Base-by-base conservation (phyloP, 2,113 vertebrate genomes). In the Xenopus laevis region DNA sequence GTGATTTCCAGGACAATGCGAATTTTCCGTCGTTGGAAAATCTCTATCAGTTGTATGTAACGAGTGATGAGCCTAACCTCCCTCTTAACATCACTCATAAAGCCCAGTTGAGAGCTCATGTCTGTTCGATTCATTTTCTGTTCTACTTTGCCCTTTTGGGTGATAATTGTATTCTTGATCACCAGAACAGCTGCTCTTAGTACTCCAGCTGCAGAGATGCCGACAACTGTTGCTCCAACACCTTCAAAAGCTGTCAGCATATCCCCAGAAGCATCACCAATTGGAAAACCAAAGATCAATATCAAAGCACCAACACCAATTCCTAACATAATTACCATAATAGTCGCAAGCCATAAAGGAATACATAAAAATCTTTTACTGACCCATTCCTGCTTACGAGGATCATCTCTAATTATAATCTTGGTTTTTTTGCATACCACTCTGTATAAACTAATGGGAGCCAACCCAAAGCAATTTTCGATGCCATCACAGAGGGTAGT, bases 21-120 rank as follows among this genome's bases (percentile, higher is more conserved):
- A 20, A 93, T 90, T 71, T 83, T 87, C 60, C 88, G 83, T 12
- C 82, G 81, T 79, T 94, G 92, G 55, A 91, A 93, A 30, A 91
- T 71, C 75, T 93, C 91, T 89, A 94, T 90, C 60, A 93, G 91
- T 69, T 86, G 82, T 23, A 94, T 84, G 65, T 93, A 94, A 18
- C 64, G 74, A 57, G 87, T 85, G 10, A 94, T 78, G 10, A 90
- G 66, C 78, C 87, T 85, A 58, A 93, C 87, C 76, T 94, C 92
- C 55, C 88, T 87, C 71, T 89, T 85, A 47, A 94, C 88, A 21
- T 91, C 82, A 23, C 91, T 88, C 93, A 94, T 94, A 79, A 94
- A 92, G 64, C 93, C 93, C 20, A 94, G 79, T 76, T 91, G 83
- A 53, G 65, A 78, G 70, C 92, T 94, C 70, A 93, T 58, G 52